phyloP scores from a whole-genome alignment of 2,888 invertebrate species.

The Idaea biselata region DNA sequence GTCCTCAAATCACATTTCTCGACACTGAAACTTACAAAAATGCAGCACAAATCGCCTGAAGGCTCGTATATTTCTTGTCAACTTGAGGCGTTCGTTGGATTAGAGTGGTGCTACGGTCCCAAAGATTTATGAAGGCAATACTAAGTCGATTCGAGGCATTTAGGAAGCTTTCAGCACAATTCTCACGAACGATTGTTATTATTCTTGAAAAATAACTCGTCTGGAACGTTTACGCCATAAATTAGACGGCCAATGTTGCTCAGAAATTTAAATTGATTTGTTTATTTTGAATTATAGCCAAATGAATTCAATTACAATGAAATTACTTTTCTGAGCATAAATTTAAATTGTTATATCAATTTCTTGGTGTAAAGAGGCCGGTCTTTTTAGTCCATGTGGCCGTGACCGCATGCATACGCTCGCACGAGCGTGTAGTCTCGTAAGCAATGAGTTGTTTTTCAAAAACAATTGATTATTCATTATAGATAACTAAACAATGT shows the following conservation, averaged over 20 bases:
- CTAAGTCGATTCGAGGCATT: conserved; percentile 54
- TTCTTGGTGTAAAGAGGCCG: background rate
- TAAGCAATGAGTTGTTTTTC: background rate
- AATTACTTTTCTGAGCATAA: background rate
- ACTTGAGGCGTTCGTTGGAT: conserved; percentile 59
- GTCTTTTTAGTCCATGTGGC: no score
- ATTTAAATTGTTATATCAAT: conserved; percentile 2
- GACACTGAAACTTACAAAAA: conserved; percentile 36
- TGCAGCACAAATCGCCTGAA: conserved; percentile 51
- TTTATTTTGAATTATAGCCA: conserved; percentile 2
- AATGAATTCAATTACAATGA: background rate
- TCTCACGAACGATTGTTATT: conserved; percentile 28
- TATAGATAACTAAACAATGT: no score
- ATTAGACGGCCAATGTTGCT: conserved; percentile 1
- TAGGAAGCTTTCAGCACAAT: conserved; percentile 38
- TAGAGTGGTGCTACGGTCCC: conserved; percentile 53
- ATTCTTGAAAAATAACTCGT: conserved; percentile 15
- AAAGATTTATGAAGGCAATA: conserved; percentile 68
- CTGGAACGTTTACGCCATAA: conserved; percentile 12
- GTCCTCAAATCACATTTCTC: conserved; percentile 31
- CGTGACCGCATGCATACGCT: no score
- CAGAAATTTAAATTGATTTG: conserved; percentile 4
- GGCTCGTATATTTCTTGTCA: conserved; percentile 59
- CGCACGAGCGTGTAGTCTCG: conserved; percentile 6
- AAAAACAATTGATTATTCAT: no score